Conservation (phyloP, 2,113 vertebrate species). For the Chiloscyllium plagiosum region DNA sequence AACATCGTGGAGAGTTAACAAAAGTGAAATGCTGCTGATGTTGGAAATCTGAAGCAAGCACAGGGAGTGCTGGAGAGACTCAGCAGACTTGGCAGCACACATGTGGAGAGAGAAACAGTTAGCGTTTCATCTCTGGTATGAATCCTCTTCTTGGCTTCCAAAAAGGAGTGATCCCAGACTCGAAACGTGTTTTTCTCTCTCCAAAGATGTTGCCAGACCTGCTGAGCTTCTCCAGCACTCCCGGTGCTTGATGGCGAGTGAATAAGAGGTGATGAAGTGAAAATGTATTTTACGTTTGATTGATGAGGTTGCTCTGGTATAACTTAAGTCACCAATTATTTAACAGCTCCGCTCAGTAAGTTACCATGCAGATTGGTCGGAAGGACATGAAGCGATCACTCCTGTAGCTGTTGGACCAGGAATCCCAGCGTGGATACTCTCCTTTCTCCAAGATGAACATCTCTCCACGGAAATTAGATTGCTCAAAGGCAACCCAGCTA, state of each 20-base stretch:
- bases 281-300: neutral
- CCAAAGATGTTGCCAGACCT: too few species aligned
- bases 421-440: slow-evolving; percentile 92
- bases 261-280: neutral
- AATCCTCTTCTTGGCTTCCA: too few species aligned
- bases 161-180: too few species aligned
- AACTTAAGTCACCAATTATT: neutral
- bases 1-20: too few species aligned
- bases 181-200: too few species aligned
- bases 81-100: too few species aligned
- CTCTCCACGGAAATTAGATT: slow-evolving; percentile 88
- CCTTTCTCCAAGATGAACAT: slow-evolving; percentile 96
- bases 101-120: too few species aligned
- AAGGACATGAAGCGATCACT: slow-evolving; percentile 88
- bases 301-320: neutral
- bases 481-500: slow-evolving; percentile 89
- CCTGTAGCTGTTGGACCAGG: slow-evolving; percentile 91
- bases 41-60: too few species aligned
- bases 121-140: too few species aligned
- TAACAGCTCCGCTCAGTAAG: neutral
- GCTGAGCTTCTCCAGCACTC: too few species aligned
- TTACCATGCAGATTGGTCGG: slow-evolving; percentile 84
- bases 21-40: too few species aligned
- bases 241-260: neutral
- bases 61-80: too few species aligned